Evolutionary conservation across 2,888 invertebrate genomes (phyloP), one percentile per base, ranked within the genome.

Genomic region (Cantharis flavilabris): DNA sequence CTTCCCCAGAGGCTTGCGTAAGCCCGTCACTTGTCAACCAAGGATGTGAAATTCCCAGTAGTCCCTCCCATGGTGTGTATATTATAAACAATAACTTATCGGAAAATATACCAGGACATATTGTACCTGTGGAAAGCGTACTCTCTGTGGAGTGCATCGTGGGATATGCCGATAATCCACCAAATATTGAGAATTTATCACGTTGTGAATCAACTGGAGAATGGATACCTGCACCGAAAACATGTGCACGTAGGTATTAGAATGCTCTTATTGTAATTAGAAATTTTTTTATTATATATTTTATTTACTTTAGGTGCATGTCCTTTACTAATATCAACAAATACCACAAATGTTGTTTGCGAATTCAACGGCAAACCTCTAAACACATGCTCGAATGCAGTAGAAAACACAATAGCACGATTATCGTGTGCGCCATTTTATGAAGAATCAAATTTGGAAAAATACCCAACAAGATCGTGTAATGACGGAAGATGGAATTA

Each of bases 371-470:
- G 67, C 2, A 28, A 20, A 63, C 49, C 18, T 9, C 26, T 71
- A 26, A 28, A 73, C 4, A 23, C 69, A 9, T 77, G 77, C 64
- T 13, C 14, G 9, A 64, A 72, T 71, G 72, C 86, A 3, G 80
- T 83, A 9, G 80, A 82, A 62, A 83, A 81, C 9, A 82, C 84
- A 62, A 67, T 75, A 3, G 82, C 84, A 9, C 83, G 72, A 5
- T 82, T 82, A 73, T 74, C 67, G 23, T 86, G 86, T 76, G 82
- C 81, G 3, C 75, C 80, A 0, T 85, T 82, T 26, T 84, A 85
- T 76, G 86, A 86, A 81, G 75, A 78, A 20, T 49, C 67, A 0
- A 71, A 23, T 28, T 49, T 71, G 62, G 13, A 62, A 10, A 65
- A 11, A 49, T 62, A 70, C 62, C 73, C 70, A 10, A 33, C 11